Evolutionary conservation across 2,797 vertebrate genomes (phyloP), one percentile per base, ranked within the genome.

Genomic region (Ctenopoma multispine): DNA sequence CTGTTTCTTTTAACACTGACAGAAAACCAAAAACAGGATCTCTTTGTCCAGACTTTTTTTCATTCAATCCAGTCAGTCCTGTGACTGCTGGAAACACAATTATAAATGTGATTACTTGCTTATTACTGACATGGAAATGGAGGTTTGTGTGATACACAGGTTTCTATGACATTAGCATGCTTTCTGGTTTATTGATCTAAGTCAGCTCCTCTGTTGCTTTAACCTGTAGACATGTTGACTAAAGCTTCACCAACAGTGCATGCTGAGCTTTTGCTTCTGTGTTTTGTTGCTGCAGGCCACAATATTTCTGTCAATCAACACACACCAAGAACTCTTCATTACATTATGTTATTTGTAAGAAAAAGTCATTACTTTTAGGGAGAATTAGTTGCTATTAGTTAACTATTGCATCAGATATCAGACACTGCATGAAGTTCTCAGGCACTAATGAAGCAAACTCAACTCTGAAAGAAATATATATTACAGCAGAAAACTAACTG

Each of bases 251-350:
- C 44, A 27, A 12, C 59, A 41, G 5, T 14, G 5, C 23, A 27
- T 59, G 66, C 61, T 59, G 18, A 27, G 53, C 43, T 57, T 46
- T 41, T n/a, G 43, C 61, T 53, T 56, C 53, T 23, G 9, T 57
- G 36, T 31, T 55, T 51, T 34, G n/a, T 40, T 54, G 15, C 57
- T 46, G 50, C 61, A 51, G 31, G 31, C 4, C 14, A 21, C 10
- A 14, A 41, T 18, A 7, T 55, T 27, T 69, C 23, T 47, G 3
- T 5, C 23, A 9, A 46, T n/a, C 24, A 6, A 14, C 24, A 4
- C 2, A 4, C 24, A 24, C 24, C 24, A 24, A 24, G 24, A 24
- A 24, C 24, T 3, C 8, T 4, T 34, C 7, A 6, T 34, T 34
- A 34, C 7, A 34, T 34, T 34, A 34, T 9, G 8, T 34, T 34